A percentile compares a stretch with the other conserved stretches of the same genome.
phyloP scores from a whole-genome alignment of 2,113 vertebrate species.

The Phylloscopus trochilus region DNA sequence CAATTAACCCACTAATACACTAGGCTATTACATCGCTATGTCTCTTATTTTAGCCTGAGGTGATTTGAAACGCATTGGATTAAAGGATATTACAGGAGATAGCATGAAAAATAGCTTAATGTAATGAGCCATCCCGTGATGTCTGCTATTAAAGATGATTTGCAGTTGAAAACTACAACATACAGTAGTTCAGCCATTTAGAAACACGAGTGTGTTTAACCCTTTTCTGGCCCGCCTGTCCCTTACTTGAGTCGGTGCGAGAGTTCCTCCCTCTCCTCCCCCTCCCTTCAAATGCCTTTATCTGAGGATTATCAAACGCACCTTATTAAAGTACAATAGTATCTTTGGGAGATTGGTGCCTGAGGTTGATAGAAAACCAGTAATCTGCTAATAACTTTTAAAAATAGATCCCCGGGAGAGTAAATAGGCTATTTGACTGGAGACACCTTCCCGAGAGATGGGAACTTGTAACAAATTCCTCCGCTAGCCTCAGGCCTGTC shows the following conservation, averaged over 20 bases:
- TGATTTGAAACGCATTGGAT: constrained; percentile 88
- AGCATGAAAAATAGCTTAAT: constrained; percentile 88
- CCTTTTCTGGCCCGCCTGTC: constrained; percentile 42
- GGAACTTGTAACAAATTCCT: constrained; percentile 21
- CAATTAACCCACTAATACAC: constrained; percentile 89
- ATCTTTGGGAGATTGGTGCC: constrained; percentile 71
- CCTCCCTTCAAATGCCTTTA: not conserved
- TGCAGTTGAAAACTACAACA: constrained; percentile 86
- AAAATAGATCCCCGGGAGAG: constrained; percentile 71
- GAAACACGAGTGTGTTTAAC: constrained; percentile 70
- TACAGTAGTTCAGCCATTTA: constrained; percentile 82
- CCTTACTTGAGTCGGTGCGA: not conserved
- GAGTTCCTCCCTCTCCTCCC: not conserved
- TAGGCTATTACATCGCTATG: constrained; percentile 85
- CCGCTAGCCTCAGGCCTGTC: constrained; percentile 31
- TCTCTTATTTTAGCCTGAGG: constrained; percentile 86
- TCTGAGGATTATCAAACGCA: constrained; percentile 72
- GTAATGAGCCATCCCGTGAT: constrained; percentile 87
- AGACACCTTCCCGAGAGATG: not conserved
- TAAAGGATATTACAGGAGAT: constrained; percentile 88
- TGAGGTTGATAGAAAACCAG: constrained; percentile 74
- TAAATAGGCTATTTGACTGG: constrained; percentile 60
- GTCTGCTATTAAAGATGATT: constrained; percentile 88
- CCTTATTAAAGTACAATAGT: constrained; percentile 71
- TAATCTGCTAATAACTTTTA: constrained; percentile 81